These are phyloP conservation scores for Oryzias javanicus DNA, from an alignment of 2,113 vertebrate genomes.

Conservation along the genomic window DNA sequence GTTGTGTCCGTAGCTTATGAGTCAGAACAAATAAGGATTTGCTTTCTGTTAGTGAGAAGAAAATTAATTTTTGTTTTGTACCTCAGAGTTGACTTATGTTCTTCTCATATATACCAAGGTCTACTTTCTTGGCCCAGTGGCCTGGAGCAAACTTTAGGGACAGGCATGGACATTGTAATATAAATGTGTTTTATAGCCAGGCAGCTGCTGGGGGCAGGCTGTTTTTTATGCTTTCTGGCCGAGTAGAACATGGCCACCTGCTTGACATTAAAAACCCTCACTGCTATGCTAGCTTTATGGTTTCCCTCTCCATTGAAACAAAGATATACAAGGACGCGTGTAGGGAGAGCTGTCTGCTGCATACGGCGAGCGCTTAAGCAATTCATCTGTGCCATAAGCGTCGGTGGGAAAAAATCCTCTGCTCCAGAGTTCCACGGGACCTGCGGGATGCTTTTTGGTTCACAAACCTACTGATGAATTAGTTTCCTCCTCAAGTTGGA, in stretches of 20 bases:
- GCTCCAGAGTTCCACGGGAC: constrained; percentile 31
- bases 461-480: constrained; percentile 62
- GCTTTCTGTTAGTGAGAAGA: constrained; percentile 5
- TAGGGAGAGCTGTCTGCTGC: constrained; percentile 43
- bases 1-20: no score
- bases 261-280: constrained; percentile 63
- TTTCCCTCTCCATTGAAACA: constrained; percentile 53
- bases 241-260: constrained; percentile 75
- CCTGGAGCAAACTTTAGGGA: constrained; percentile 68
- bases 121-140: constrained; percentile 44
- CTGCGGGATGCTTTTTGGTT: constrained; percentile 42
- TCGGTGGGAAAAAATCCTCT: constrained; percentile 22
- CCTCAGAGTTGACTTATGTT: constrained; percentile 27
- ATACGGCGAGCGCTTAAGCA: constrained; percentile 62
- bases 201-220: constrained; percentile 74
- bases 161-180: constrained; percentile 68
- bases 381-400: constrained; percentile 55
- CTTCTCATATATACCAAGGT: constrained; percentile 20
- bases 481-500: constrained; percentile 27
- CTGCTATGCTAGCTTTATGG: constrained; percentile 64
- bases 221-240: constrained; percentile 73
- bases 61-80: constrained; percentile 4
- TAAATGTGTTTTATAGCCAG: constrained; percentile 78
- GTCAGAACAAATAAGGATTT: not conserved
- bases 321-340: constrained; percentile 61